phyloP scores from a whole-genome alignment of 2,797 vertebrate species.

The Crenichthys baileyi region DNA sequence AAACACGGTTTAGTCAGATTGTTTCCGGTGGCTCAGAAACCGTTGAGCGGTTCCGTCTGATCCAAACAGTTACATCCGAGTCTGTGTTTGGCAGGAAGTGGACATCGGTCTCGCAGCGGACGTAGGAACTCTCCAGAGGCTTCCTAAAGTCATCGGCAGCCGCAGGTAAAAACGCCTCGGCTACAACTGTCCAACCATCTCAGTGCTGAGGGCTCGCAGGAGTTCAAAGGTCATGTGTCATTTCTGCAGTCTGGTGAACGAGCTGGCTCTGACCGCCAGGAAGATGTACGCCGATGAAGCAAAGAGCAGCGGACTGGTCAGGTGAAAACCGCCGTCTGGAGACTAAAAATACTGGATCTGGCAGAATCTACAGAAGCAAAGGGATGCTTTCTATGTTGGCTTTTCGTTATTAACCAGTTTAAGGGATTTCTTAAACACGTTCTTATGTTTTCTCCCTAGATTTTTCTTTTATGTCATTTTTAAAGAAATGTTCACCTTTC shows the following conservation, averaged over 20 bases:
- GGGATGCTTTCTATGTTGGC: no score
- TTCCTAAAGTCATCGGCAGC: conserved; percentile 88
- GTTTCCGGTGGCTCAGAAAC: background rate
- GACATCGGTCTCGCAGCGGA: conserved; percentile 90
- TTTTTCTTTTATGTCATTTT: no score
- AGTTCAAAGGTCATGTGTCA: background rate
- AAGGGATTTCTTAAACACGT: no score
- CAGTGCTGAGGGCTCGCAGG: no score
- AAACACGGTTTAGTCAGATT: background rate
- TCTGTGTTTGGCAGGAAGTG: conserved; percentile 82
- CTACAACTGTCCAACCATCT: no score
- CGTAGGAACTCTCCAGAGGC: conserved; percentile 88
- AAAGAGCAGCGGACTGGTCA: conserved; percentile 86
- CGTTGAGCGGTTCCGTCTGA: no score
- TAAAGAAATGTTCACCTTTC: no score
- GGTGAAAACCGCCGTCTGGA: conserved; percentile 66
- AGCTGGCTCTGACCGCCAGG: conserved; percentile 87
- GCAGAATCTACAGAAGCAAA: no score
- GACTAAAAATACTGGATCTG: no score
- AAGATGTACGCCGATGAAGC: conserved; percentile 91
- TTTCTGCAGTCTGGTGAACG: conserved; percentile 84
- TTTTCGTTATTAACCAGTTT: no score
- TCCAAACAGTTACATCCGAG: background rate
- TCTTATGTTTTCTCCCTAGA: no score
- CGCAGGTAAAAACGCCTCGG: conserved; percentile 77